Base-by-base conservation (phyloP, 2,888 invertebrate genomes). In the Drosophila nr. perissopoda region DNA sequence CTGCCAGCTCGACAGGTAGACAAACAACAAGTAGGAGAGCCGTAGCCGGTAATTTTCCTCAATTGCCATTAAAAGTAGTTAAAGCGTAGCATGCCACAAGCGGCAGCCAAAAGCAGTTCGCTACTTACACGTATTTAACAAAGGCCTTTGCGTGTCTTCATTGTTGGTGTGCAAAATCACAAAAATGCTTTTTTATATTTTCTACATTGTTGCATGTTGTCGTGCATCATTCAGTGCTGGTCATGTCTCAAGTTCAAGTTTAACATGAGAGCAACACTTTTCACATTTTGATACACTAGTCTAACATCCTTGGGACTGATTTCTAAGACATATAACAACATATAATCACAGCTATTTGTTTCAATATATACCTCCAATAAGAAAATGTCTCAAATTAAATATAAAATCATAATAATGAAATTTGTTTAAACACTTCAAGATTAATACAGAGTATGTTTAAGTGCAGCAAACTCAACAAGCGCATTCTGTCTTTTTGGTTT, bases 161-260 rank as follows among this genome's bases (percentile, higher is more conserved):
- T 25, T 64, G 49, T 58, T 83, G 51, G 58, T 60, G 63, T 73
- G 65, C 36, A 82, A 74, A 64, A 51, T 31, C 57, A 31, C 54
- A 65, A 62, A 38, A 27, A 29, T 38, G 27, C 56, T n/a, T n/a
- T n/a, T 27, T 2, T 3, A 7, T 59, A 76, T 75, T 82, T 68
- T 76, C 59, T 63, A 63, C 57, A 71, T 70, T 77, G 81, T 75
- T 83, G 83, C 85, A 77, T 72, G 85, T 61, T 42, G 40, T 57
- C 38, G 27, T 38, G 70, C 73, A 54, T 29, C 53, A 53, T 36
- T 53, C 51, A 51, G 57, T 65, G 68, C 74, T 64, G 70, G 76
- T 63, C 69, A 66, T 60, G 62, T 65, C 74, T 89, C 89, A 87
- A 87, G 87, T 87, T 87, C 90, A 87, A 90, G 90, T 90, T 87